Evolutionary conservation across 1,140 invertebrate genomes (phyloP).

Genomic region (Mylabris phalerata): DNA sequence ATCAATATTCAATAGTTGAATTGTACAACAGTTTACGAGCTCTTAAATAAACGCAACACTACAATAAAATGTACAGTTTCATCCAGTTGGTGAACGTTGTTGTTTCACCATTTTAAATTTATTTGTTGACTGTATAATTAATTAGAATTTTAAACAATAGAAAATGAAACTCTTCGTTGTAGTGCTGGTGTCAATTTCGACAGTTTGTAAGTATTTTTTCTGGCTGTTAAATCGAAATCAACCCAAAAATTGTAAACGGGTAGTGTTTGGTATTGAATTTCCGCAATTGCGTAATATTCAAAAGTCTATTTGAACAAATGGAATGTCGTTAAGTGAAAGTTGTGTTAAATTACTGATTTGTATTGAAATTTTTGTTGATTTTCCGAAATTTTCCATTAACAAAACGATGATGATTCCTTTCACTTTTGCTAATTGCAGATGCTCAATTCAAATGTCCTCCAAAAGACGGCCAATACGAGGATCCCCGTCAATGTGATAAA

Average conservation of each 20-base stretch:
- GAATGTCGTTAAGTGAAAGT: too few relatives aligned
- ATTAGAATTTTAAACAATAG: too few relatives aligned
- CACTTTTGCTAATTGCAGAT: constrained; percentile 42
- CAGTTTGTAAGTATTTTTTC: constrained; percentile 4
- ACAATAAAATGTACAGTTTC: neutral
- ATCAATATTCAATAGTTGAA: constrained; percentile 5
- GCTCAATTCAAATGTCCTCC: constrained; percentile 70
- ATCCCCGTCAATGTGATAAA: constrained; percentile 76
- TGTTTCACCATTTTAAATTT: too few relatives aligned
- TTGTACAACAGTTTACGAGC: constrained; percentile 5
- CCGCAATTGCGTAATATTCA: too few relatives aligned
- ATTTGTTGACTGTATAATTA: too few relatives aligned
- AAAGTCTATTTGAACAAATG: too few relatives aligned
- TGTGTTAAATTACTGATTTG: neutral
- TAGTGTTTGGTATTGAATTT: too few relatives aligned
- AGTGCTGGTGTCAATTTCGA: constrained; percentile 2
- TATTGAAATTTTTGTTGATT: neutral
- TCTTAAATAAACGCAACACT: constrained; percentile 9
- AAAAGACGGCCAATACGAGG: constrained; percentile 71
- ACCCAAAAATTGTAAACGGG: too few relatives aligned
- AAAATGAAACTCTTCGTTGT: constrained; percentile 6
- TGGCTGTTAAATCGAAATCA: too few relatives aligned
- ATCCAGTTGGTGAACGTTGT: too few relatives aligned
- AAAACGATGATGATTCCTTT: neutral
- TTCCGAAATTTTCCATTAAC: neutral